Evolutionary conservation across 2,888 invertebrate species (phyloP).

Genomic region (Pammene aurita): DNA sequence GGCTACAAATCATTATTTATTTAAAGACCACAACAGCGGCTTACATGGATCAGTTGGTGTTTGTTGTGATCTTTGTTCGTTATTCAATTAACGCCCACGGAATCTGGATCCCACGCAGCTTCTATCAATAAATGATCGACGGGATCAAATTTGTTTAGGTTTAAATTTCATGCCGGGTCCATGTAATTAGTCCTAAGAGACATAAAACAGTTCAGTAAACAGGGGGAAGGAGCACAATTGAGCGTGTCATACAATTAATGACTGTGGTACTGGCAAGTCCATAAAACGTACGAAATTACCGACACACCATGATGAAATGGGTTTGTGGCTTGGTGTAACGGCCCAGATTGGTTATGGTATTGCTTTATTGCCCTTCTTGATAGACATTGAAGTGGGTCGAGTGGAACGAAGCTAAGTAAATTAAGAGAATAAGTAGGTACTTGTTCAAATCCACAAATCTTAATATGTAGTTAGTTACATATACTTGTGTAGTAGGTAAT

Average conservation of each 20-base stretch:
- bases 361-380: slow-evolving; percentile 65
- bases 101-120: slow-evolving; percentile 53
- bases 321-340: slow-evolving; percentile 49
- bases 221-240: slow-evolving; percentile 21
- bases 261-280: slow-evolving; percentile 20
- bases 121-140: slow-evolving; percentile 35
- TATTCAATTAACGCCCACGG: slow-evolving; percentile 62
- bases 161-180: slow-evolving; percentile 12
- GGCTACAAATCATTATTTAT: slow-evolving; percentile 33
- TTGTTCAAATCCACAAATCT: slow-evolving; percentile 43
- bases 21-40: slow-evolving; percentile 33
- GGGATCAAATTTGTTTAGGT: slow-evolving; percentile 33
- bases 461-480: neutral
- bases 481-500: slow-evolving; percentile 2
- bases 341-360: slow-evolving; percentile 58
- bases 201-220: slow-evolving; percentile 26
- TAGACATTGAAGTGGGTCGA: slow-evolving; percentile 70
- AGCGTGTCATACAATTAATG: slow-evolving; percentile 34
- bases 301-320: slow-evolving; percentile 40
- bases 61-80: slow-evolving; percentile 53
- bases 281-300: slow-evolving; percentile 37
- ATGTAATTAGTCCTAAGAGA: slow-evolving; percentile 15
- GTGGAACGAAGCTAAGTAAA: slow-evolving; percentile 70
- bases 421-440: slow-evolving; percentile 61
- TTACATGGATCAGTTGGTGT: slow-evolving; percentile 43